These are phyloP conservation scores for Calephelis virginiensis DNA, from an alignment of 1,140 invertebrate genomes.

Conservation along the genomic window DNA sequence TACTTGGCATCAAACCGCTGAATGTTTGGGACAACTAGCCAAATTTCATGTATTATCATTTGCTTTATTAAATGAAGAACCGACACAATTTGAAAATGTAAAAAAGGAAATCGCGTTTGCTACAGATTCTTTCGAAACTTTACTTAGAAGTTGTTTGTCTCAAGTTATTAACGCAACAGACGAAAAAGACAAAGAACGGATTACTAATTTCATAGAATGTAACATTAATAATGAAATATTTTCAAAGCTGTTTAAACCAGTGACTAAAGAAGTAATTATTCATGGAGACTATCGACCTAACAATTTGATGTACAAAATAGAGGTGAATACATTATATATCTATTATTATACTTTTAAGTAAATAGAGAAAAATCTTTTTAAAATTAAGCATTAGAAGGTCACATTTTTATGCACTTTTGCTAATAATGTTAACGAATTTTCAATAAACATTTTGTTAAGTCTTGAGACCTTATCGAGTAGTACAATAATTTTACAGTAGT, in stretches of 20 bases:
- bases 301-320: conserved; percentile 28
- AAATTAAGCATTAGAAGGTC: too few relatives aligned
- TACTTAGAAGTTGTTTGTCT: not conserved
- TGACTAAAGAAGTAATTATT: conserved; percentile 35
- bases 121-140: not conserved
- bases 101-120: not conserved
- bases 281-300: too few relatives aligned
- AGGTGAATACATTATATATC: conserved; percentile 23
- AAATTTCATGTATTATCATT: conserved; percentile 48
- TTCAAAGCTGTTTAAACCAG: conserved; percentile 29
- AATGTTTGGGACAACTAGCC: conserved; percentile 36
- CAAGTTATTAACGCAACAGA: conserved; percentile 6
- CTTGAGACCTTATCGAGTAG: too few relatives aligned
- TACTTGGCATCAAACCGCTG: conserved; percentile 28
- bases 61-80: conserved; percentile 28
- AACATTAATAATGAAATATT: conserved; percentile 11
- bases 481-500: too few relatives aligned
- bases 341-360: not conserved
- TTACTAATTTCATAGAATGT: conserved; percentile 26
- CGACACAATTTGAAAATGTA: conserved; percentile 33
- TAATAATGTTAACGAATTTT: too few relatives aligned
- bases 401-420: too few relatives aligned
- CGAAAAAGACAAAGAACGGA: conserved; percentile 31
- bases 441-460: too few relatives aligned
- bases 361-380: too few relatives aligned